Evolutionary conservation across 2,113 vertebrate genomes (phyloP).

Genomic region (Heptranchias perlo): DNA sequence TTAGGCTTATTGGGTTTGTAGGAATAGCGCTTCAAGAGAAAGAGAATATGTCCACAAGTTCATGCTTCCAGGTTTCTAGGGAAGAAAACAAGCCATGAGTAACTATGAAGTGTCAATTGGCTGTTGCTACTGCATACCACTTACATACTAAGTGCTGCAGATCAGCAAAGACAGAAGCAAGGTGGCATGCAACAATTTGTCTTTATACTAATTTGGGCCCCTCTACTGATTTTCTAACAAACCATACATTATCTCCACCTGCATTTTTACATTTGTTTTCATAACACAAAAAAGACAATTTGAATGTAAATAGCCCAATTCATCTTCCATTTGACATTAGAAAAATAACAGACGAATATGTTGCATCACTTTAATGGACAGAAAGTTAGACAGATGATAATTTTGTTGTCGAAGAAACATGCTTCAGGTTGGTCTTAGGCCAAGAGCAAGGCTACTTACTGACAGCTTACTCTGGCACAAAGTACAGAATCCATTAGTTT

Average conservation of each 20-base stretch:
- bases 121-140: neutral
- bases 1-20: neutral
- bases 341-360: conserved; percentile 20
- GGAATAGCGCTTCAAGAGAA: neutral
- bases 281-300: neutral
- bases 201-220: neutral
- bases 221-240: neutral
- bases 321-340: neutral
- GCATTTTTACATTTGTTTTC: neutral
- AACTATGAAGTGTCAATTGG: neutral
- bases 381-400: conserved; percentile 37
- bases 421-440: conserved; percentile 30
- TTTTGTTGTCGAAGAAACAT: conserved; percentile 35
- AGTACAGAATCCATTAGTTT: conserved; percentile 36
- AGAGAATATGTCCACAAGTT: neutral
- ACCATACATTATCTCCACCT: neutral
- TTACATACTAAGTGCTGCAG: neutral
- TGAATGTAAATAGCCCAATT: neutral
- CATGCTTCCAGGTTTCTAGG: neutral
- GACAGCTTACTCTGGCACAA: conserved; percentile 22
- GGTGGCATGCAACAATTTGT: neutral
- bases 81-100: neutral
- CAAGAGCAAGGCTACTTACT: neutral
- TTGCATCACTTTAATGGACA: conserved; percentile 37
- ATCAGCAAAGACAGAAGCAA: neutral